Evolutionary conservation across 92 coral and sea anemone genomes (phyloP).

Genomic region (Zoanthus sociatus): DNA sequence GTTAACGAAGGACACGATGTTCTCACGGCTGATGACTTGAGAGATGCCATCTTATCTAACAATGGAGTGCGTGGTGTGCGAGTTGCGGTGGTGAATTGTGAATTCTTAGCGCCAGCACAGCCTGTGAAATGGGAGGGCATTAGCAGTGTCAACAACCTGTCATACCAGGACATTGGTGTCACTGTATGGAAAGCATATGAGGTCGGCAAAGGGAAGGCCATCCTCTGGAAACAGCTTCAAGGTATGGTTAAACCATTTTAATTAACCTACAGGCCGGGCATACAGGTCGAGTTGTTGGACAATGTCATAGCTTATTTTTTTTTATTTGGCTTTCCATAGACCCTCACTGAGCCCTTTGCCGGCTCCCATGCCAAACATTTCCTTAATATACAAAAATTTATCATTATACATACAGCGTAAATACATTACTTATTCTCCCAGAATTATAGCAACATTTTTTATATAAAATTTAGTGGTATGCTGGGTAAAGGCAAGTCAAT

Average conservation of each 20-base stretch:
- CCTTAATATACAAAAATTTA: slow-evolving; percentile 31
- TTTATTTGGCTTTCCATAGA: slow-evolving; percentile 10
- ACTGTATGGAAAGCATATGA: slow-evolving; percentile 67
- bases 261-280: neutral
- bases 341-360: neutral
- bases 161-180: slow-evolving; percentile 32
- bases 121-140: slow-evolving; percentile 53
- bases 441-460: slow-evolving; percentile 17
- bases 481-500: neutral
- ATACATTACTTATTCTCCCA: slow-evolving; percentile 13
- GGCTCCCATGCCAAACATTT: slow-evolving; percentile 10
- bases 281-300: neutral
- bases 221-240: slow-evolving; percentile 48
- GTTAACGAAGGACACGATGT: slow-evolving; percentile 66
- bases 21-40: slow-evolving; percentile 52
- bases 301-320: neutral
- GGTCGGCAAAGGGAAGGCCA: slow-evolving; percentile 64
- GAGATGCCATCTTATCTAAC: slow-evolving; percentile 62
- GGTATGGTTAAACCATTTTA: slow-evolving; percentile 36
- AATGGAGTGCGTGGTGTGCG: slow-evolving; percentile 66
- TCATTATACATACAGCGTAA: slow-evolving; percentile 16
- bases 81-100: slow-evolving; percentile 58
- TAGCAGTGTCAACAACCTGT: slow-evolving; percentile 60
- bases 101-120: neutral
- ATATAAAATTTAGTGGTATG: too few species aligned